These are phyloP conservation scores for Trichonephila clavipes DNA, from an alignment of 1,140 invertebrate species.

Conservation along the genomic window DNA sequence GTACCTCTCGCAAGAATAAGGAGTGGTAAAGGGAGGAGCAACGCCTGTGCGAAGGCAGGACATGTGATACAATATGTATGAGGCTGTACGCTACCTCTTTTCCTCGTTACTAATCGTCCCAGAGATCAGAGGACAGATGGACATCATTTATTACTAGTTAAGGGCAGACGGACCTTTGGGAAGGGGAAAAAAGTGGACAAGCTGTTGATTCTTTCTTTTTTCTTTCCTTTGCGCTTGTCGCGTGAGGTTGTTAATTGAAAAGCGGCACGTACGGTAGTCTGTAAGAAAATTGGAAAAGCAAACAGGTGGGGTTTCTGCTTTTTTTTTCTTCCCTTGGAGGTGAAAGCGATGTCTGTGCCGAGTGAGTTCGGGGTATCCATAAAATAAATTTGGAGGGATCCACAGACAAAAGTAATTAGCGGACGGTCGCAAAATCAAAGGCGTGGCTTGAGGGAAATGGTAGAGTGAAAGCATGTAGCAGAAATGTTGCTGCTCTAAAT, in stretches of 20 bases:
- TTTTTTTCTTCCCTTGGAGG: background rate
- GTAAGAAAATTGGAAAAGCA: conserved; percentile 36
- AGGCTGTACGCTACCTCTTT: conserved; percentile 48
- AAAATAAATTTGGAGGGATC: too few relatives aligned
- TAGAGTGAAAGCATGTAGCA: too few relatives aligned
- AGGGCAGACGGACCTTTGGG: conserved; percentile 33
- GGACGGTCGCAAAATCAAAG: too few relatives aligned
- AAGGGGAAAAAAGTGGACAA: background rate
- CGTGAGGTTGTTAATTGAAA: conserved; percentile 38
- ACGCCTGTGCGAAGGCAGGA: background rate
- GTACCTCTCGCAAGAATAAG: too few relatives aligned
- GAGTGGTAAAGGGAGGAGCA: background rate
- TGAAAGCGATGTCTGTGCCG: background rate
- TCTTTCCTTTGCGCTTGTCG: background rate
- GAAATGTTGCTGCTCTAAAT: too few relatives aligned
- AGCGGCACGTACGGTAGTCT: conserved; percentile 1
- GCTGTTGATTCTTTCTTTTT: conserved; percentile 20
- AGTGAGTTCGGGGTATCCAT: too few relatives aligned
- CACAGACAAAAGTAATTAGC: too few relatives aligned
- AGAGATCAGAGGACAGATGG: conserved; percentile 51
- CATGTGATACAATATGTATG: conserved; percentile 32
- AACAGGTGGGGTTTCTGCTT: background rate
- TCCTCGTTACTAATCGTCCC: conserved; percentile 29
- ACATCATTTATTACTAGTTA: conserved; percentile 58
- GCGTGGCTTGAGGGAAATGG: too few relatives aligned